Evolutionary conservation across 2,797 vertebrate species (phyloP).

Genomic region (Moxostoma hubbsi): DNA sequence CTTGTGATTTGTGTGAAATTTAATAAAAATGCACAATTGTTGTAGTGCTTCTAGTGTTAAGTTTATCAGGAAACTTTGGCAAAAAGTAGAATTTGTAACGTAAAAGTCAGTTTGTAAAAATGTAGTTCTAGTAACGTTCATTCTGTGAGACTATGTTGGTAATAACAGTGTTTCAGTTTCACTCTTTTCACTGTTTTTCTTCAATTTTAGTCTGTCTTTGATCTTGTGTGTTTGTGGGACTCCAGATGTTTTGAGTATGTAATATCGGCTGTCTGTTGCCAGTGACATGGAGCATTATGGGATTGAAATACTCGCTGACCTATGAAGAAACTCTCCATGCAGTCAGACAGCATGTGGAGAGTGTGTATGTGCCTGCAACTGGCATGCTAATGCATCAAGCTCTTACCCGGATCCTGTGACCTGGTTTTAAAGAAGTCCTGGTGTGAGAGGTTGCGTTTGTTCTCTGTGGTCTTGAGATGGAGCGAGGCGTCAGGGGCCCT

Average conservation of each 20-base stretch:
- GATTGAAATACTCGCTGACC: slow-evolving; percentile 42
- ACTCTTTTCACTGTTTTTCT: background rate
- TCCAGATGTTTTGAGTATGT: slow-evolving; percentile 6
- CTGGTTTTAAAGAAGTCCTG: slow-evolving; percentile 44
- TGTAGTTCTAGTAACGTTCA: too few relatives aligned
- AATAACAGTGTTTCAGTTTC: too few relatives aligned
- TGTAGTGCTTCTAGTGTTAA: too few relatives aligned
- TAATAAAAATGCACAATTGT: too few relatives aligned
- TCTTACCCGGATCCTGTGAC: slow-evolving; percentile 33
- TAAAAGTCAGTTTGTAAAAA: too few relatives aligned
- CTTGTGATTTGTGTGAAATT: too few relatives aligned
- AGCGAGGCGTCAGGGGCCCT: background rate
- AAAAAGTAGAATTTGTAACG: too few relatives aligned
- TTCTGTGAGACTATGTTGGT: too few relatives aligned
- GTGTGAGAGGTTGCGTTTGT: slow-evolving; percentile 30
- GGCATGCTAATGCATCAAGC: slow-evolving; percentile 21
- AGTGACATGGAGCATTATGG: slow-evolving; percentile 6
- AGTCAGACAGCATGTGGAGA: slow-evolving; percentile 6
- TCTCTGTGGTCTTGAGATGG: slow-evolving; percentile 14
- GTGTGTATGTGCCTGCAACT: slow-evolving; percentile 10
- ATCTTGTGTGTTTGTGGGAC: background rate
- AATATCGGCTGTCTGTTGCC: slow-evolving; percentile 3
- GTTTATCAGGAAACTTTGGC: too few relatives aligned
- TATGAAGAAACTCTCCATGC: slow-evolving; percentile 40
- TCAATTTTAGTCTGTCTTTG: background rate